Evolutionary conservation across 2,113 vertebrate species (phyloP).

Genomic region (Picathartes gymnocephalus): DNA sequence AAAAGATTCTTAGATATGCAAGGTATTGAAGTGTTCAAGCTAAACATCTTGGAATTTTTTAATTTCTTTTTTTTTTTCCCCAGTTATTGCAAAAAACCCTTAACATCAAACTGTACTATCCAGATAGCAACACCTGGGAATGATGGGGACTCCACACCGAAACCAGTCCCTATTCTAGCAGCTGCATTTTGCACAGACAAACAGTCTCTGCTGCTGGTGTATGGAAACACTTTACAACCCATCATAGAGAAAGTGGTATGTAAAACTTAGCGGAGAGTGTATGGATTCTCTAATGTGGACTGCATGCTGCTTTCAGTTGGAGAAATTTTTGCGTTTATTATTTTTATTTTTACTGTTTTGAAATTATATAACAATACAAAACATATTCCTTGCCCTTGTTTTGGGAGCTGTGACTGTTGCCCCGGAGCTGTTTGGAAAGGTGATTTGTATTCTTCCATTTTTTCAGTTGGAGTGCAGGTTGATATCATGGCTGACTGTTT

Average conservation of each 20-base stretch:
- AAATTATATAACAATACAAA: background rate
- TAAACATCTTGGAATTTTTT: background rate
- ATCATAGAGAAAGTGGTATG: slow-evolving; percentile 88
- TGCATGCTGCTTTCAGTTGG: background rate
- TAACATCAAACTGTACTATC: slow-evolving; percentile 86
- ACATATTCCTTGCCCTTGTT: background rate
- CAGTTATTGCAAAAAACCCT: slow-evolving; percentile 93
- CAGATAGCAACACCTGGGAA: slow-evolving; percentile 86
- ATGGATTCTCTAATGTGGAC: background rate
- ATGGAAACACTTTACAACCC: slow-evolving; percentile 89
- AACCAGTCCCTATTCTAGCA: slow-evolving; percentile 86
- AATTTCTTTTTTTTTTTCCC: background rate
- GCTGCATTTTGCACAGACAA: slow-evolving; percentile 80
- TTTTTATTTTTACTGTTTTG: background rate
- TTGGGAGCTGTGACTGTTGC: background rate
- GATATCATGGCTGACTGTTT: background rate
- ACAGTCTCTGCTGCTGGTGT: slow-evolving; percentile 82
- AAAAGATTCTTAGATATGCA: background rate
- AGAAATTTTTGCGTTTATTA: background rate
- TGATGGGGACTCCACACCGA: slow-evolving; percentile 77
- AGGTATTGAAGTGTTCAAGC: background rate
- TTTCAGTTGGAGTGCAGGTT: background rate
- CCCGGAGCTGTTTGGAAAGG: background rate
- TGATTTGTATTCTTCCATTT: background rate
- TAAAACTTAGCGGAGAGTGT: background rate